Evolutionary conservation across 1,140 invertebrate species (phyloP).

Genomic region (Lepidurus packardi): DNA sequence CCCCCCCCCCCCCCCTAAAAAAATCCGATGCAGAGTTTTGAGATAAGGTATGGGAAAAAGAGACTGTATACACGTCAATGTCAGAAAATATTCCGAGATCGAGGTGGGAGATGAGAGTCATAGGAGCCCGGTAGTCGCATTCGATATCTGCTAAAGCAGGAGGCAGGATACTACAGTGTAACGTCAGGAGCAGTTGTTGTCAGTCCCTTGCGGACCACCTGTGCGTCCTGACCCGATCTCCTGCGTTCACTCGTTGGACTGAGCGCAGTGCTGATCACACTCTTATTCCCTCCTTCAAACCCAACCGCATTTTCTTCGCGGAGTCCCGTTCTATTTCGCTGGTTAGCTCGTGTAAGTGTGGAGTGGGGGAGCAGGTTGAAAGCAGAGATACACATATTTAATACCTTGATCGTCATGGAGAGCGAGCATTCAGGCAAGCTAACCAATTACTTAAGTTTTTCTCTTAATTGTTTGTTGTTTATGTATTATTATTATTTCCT

Average conservation of each 20-base stretch:
- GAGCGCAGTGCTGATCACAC: background rate
- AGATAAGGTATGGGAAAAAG: background rate
- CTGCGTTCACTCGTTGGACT: background rate
- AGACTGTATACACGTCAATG: background rate
- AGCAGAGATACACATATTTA: background rate
- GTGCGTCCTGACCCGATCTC: constrained; percentile 20
- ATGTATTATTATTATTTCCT: background rate
- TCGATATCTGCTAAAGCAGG: background rate
- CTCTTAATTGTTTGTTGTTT: background rate
- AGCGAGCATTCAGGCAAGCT: background rate
- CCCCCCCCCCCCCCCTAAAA: background rate
- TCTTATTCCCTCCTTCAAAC: background rate
- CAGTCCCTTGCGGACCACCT: constrained; percentile 1
- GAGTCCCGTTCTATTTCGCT: background rate
- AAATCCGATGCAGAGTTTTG: background rate
- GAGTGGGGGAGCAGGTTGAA: background rate
- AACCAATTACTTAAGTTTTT: background rate
- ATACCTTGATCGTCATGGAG: background rate
- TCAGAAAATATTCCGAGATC: background rate
- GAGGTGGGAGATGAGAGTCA: background rate
- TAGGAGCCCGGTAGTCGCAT: background rate
- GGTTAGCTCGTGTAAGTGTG: background rate
- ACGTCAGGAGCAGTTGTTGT: constrained; percentile 18
- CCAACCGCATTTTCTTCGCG: background rate
- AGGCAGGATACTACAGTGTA: constrained; percentile 2